These are phyloP conservation scores for Altica lythri DNA, from an alignment of 2,888 invertebrate species.

Conservation along the genomic window DNA sequence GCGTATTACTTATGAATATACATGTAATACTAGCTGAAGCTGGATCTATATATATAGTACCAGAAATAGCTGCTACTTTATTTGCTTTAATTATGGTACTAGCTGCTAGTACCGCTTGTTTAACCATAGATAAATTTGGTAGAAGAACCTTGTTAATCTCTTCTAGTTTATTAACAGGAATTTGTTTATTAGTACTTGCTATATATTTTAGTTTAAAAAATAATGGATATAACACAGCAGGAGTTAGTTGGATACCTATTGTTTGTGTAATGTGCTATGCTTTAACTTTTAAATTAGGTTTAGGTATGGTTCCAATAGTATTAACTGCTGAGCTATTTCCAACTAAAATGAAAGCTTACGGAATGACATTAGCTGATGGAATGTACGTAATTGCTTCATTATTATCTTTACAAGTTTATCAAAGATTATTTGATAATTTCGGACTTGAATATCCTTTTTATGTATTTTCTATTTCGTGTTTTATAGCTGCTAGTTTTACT, in stretches of 20 bases:
- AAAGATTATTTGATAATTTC: conserved; percentile 42
- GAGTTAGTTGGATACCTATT: conserved; percentile 47
- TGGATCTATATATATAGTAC: conserved; percentile 48
- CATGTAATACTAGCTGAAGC: conserved; percentile 53
- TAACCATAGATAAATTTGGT: conserved; percentile 52
- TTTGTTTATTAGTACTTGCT: conserved; percentile 50
- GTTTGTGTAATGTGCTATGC: conserved; percentile 45
- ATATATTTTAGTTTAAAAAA: conserved; percentile 52
- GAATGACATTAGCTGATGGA: conserved; percentile 54
- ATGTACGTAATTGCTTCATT: conserved; percentile 51
- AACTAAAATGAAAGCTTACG: conserved; percentile 54
- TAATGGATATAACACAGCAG: conserved; percentile 41
- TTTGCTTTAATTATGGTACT: conserved; percentile 53
- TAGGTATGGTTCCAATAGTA: conserved; percentile 55
- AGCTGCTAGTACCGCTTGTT: conserved; percentile 49
- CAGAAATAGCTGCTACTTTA: conserved; percentile 50
- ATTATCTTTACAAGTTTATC: conserved; percentile 51
- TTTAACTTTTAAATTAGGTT: conserved; percentile 51
- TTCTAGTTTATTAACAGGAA: conserved; percentile 50
- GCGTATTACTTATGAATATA: conserved; percentile 55
- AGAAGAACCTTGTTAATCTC: conserved; percentile 49
- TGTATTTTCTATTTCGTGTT: conserved; percentile 49
- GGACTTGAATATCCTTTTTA: conserved; percentile 54
- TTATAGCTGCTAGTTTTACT: conserved; percentile 50
- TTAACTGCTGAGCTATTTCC: conserved; percentile 56